Evolutionary conservation across 2,888 invertebrate genomes (phyloP).

Genomic region (Synergus gifuensis): DNA sequence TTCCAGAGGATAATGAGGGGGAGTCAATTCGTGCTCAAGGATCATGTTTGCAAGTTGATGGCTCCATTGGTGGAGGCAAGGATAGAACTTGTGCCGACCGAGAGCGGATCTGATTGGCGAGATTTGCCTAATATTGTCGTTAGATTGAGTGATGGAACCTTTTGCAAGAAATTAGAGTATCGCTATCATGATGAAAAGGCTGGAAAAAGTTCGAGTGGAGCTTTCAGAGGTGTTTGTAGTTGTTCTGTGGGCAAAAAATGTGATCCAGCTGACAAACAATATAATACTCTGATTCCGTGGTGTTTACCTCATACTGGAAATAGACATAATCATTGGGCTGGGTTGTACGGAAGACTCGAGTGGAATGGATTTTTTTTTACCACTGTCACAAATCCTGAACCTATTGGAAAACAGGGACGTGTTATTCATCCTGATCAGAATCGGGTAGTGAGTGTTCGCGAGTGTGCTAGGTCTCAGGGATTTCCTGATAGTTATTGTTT

Average conservation of each 20-base stretch:
- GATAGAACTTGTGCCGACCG: conserved; percentile 86
- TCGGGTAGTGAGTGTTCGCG: conserved; percentile 91
- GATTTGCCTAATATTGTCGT: conserved; percentile 90
- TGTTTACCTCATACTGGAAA: conserved; percentile 93
- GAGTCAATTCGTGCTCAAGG: conserved; percentile 77
- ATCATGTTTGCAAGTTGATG: conserved; percentile 93
- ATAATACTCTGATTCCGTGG: conserved; percentile 92
- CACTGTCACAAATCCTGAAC: conserved; percentile 91
- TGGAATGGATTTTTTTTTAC: conserved; percentile 93
- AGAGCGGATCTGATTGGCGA: conserved; percentile 90
- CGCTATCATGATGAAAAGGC: conserved; percentile 80
- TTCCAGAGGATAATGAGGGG: conserved; percentile 82
- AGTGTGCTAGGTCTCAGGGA: conserved; percentile 92
- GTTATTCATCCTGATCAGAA: conserved; percentile 90
- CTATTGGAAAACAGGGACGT: conserved; percentile 91
- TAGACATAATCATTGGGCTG: conserved; percentile 92
- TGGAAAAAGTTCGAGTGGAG: conserved; percentile 78
- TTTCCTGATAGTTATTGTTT: conserved; percentile 89
- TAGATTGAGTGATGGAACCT: conserved; percentile 85
- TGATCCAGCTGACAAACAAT: conserved; percentile 86
- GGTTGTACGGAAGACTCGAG: conserved; percentile 88
- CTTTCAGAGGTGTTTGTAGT: conserved; percentile 86
- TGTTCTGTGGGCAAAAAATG: conserved; percentile 85
- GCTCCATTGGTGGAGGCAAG: conserved; percentile 88
- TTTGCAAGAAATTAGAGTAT: conserved; percentile 81